Conservation (phyloP, 2,797 vertebrate genomes). For the Sebastes diploproa region DNA sequence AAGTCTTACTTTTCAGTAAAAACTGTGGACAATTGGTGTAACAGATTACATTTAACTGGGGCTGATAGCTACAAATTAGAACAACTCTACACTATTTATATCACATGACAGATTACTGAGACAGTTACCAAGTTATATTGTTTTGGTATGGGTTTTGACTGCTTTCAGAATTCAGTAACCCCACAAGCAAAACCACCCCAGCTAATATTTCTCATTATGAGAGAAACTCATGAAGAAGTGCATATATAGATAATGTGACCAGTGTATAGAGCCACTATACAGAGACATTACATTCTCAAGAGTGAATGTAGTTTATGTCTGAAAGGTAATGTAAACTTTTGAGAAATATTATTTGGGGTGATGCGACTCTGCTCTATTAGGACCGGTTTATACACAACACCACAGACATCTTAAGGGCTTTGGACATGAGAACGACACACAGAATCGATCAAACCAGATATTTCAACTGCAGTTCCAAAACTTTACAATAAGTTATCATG, state of each 20-base stretch:
- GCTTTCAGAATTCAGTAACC: slow-evolving; percentile 32
- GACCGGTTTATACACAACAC: slow-evolving; percentile 18
- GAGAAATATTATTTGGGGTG: slow-evolving; percentile 55
- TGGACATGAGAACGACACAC: slow-evolving; percentile 19
- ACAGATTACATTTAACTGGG: neutral
- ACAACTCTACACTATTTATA: slow-evolving; percentile 9
- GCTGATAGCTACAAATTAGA: neutral
- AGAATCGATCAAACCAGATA: slow-evolving; percentile 18
- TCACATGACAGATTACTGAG: slow-evolving; percentile 8
- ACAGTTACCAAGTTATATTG: slow-evolving; percentile 11
- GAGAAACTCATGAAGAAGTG: neutral
- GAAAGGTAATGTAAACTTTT: neutral
- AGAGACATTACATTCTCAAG: neutral
- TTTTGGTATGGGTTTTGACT: neutral
- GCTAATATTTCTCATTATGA: slow-evolving; percentile 40
- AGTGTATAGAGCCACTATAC: neutral
- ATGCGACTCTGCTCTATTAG: slow-evolving; percentile 1
- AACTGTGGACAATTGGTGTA: neutral
- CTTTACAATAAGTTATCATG: slow-evolving; percentile 13
- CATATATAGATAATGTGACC: neutral
- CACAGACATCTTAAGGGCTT: slow-evolving; percentile 24
- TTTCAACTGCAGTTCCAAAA: slow-evolving; percentile 33
- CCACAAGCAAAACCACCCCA: slow-evolving; percentile 37
- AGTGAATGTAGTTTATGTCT: neutral
- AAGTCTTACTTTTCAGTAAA: slow-evolving; percentile 17